Evolutionary conservation across 2,797 vertebrate species (phyloP), one percentile per base, ranked within the genome.

Genomic region (Melopsittacus undulatus): DNA sequence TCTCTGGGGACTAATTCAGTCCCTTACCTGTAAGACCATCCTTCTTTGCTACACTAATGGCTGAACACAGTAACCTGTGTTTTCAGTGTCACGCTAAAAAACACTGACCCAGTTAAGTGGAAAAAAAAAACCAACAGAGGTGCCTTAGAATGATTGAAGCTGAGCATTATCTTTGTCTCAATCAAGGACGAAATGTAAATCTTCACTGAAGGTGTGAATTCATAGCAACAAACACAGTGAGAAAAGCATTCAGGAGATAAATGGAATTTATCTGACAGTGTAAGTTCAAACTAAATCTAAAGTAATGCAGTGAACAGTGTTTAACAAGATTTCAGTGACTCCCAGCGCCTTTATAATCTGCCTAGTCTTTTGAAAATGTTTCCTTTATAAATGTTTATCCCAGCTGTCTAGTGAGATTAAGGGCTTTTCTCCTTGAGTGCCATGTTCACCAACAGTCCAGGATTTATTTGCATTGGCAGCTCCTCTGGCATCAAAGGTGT

Each of bases 321-420:
- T 96, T 96, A 97, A 97, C 95, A 97, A 97, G 96, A 97, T 97
- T 97, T 96, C 94, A 67, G 92, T 97, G 96, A 97, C 97, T 97
- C 95, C 92, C 91, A 83, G 94, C 97, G 96, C 82, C 95, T 97
- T 92, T 97, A 96, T 96, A 97, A 97, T 97, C 96, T 97, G 88
- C 92, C 95, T 96, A 91, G 90, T 92, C 93, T 96, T 97, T 97
- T 96, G 91, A 97, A 97, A 97, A 95, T 92, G 75, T 97, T 96
- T 96, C 80, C 83, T 96, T 95, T 96, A 95, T 92, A 95, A 96
- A 96, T 94, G 97, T 96, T 96, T 97, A 96, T 92, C 92, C 96
- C 95, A 96, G 88, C 93, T 97, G 95, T 97, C 96, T 95, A 79
- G 90, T 90, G 77, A 96, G 97, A 97, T 97, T 97, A 96, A 97